Base-by-base conservation (phyloP, 2,797 vertebrate species). In the Ispidina lecontei region DNA sequence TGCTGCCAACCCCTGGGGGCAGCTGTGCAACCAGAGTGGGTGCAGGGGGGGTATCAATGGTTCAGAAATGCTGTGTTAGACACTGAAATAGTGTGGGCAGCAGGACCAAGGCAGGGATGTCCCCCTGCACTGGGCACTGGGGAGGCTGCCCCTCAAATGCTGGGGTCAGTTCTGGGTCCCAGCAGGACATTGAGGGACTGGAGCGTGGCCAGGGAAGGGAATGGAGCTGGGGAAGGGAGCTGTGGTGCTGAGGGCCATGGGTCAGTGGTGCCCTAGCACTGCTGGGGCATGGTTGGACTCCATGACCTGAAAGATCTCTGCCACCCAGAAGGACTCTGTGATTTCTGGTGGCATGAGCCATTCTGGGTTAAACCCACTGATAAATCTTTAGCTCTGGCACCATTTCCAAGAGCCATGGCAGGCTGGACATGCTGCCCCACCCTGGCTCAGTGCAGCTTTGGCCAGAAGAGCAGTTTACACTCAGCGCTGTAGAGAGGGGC, bases 31-130 rank as follows among this genome's bases (percentile, higher is more conserved):
- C 26, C 9, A 16, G 11, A 9, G 10, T 49, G 77, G 69, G 8
- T 16, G n/a, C 49, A 25, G 55, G 51, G 31, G 0, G 28, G 7
- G 17, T 8, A 3, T 11, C 25, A 37, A 31, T 26, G 3, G 6
- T 7, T 26, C 64, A 28, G 2, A 13, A 49, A 1, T 0, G 1
- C 4, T 0, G 7, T 1, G 1, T 54, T 41, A 56, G 54, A 22
- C 13, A 17, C 19, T 37, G 58, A 37, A 28, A 28, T 29, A 10
- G 37, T 41, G 58, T n/a, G 52, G 52, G 10, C 52, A 55, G 52
- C 29, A 55, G 51, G 51, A 52, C 5, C 17, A 19, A 19, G 54
- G 54, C 54, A 55, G n/a, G 43, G 43, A 44, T 16, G 43, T 16
- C 46, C 12, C 21, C 19, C 19, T 20, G 46, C 22, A 47, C 21